phyloP scores from a whole-genome alignment of 30 jellyfish, hydroid and myxozoan species.

The Calvadosia cruxmelitensis region DNA sequence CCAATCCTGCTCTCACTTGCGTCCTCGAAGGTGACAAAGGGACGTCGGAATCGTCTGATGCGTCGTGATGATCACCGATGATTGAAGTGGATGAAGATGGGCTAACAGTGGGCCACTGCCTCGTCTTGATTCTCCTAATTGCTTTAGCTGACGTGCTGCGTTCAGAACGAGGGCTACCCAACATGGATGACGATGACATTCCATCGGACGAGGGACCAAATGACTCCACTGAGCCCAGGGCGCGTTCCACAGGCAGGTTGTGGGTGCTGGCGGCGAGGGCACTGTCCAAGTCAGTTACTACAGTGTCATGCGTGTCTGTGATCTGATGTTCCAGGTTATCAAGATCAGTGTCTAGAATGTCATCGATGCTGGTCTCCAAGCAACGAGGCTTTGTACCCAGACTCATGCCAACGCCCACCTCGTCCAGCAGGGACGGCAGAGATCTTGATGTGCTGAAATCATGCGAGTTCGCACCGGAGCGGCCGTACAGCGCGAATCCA shows the following conservation, averaged over 20 bases:
- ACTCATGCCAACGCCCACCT: background rate
- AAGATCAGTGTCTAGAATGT: background rate
- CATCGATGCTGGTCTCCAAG: background rate
- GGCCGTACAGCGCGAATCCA: background rate
- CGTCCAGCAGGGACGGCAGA: background rate
- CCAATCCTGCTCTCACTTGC: background rate
- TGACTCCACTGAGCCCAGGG: background rate
- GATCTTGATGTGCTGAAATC: background rate
- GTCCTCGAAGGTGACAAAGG: no score
- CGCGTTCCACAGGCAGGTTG: background rate
- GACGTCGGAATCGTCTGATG: background rate
- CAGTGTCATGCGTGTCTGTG: background rate
- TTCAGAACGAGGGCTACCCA: background rate
- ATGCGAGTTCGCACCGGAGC: background rate
- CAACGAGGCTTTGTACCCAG: background rate
- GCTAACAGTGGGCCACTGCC: background rate
- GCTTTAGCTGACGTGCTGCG: no score
- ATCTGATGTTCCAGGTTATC: background rate
- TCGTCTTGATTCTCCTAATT: background rate
- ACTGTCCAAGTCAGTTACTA: background rate
- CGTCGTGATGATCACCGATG: background rate
- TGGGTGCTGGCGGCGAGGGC: background rate
- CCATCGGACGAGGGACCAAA: background rate
- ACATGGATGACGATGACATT: background rate
- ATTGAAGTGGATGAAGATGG: no score